Base-by-base conservation (phyloP, 1,140 invertebrate genomes). In the Cheumatopsyche charites region DNA sequence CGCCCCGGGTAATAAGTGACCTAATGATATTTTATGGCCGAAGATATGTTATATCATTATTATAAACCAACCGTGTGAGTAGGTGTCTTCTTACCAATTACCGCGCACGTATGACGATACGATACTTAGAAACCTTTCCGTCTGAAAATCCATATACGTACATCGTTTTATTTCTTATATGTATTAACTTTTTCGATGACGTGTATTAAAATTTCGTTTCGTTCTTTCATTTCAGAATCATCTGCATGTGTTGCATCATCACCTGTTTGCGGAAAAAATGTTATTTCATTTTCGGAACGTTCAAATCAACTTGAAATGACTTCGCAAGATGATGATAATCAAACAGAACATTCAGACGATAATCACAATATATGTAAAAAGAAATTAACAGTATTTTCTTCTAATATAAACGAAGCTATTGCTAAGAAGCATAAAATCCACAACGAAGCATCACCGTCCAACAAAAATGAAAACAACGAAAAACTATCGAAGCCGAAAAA, bases 71-170 rank as follows among this genome's bases (percentile, higher is more conserved):
- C 43, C 67, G 67, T 68, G 67, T 68, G 68, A 73, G 74, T 73
- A 75, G 74, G 71, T 75, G 74, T 75, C 74, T 52, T 75, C 71
- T 75, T 75, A 72, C 74, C 74, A 75, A 75, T 75, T 75, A 73
- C 17, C 55, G 13, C 15, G 23, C 23, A 25, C 19, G 55, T 58
- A 25, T 58, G 55, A 58, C 23, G 23, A 9, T 19, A 12, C 55
- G 4, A 7, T 7, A 5, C 19, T 21, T 11, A 19, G 23, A 52
- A 42, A 42, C 41, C 41, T n/a, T n/a, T n/a, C n/a, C 29, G 29
- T 36, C 29, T 3, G 9, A 36, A 9, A 36, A 36, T 36, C 29
- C 9, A 4, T 36, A 36, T n/a, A n/a, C n/a, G n/a, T n/a, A n/a
- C n/a, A n/a, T n/a, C n/a, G n/a, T n/a, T n/a, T n/a, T n/a, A n/a